Base-by-base conservation (phyloP, 2,888 invertebrate species). In the Tuberolachnus salignus region DNA sequence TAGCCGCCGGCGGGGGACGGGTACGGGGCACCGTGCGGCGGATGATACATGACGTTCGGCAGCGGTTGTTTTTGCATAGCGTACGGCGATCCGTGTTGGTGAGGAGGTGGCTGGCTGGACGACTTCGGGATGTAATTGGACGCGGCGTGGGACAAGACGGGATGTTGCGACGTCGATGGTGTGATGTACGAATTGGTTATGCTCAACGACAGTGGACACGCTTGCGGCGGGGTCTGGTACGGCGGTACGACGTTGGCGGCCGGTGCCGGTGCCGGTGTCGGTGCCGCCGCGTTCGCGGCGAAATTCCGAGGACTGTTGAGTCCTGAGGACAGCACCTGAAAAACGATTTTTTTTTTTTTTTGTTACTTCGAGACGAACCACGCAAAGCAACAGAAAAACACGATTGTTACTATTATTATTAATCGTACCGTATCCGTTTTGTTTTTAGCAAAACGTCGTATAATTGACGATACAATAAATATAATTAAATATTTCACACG, bases 1-100 rank as follows among this genome's bases (percentile, higher is more conserved):
- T 72, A 55, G 16, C 49, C 70, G 16, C 49, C 70, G 19, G 34
- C 55, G 3, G 53, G 80, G 13, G 61, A 71, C 11, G 78, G 71
- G 26, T 82, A 74, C 84, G 88, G 81, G 44, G 49, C 19, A 59
- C 67, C 81, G 53, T 71, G 78, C 11, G 64, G 64, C 10, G 75
- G 75, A 59, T 75, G 78, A 42, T 78, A 78, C 1, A 78, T 46
- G 51, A 69, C 59, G 16, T 73, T 59, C 26, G 71, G 44, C 26
- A 61, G 44, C 51, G 71, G 44, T 34, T 34, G 34, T 61, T 70
- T 70, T 61, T 80, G 80, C 42, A 80, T 61, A 6, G 3, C 6
- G 23, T 70, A 70, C 14, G 66, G 78, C 14, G 66, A 69, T 26
- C 26, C 67, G n/a, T 66, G 63, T 57, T 78, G 78, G 21, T 67